Evolutionary conservation across 1,140 invertebrate genomes (phyloP).

Genomic region (Drosophila oshimai): DNA sequence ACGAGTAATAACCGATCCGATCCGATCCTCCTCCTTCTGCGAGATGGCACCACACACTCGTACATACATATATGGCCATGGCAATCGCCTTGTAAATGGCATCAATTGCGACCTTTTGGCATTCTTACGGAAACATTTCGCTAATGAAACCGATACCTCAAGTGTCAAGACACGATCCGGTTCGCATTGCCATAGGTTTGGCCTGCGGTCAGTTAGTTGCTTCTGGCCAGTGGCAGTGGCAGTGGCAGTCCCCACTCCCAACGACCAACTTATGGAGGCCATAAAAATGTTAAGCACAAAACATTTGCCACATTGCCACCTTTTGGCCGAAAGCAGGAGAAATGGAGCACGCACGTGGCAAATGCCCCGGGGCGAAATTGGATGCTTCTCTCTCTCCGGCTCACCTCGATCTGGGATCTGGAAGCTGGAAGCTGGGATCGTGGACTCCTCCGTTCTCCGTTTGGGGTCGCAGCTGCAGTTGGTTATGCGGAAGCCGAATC

Average conservation of each 20-base stretch:
- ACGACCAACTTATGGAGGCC: slow-evolving; percentile 63
- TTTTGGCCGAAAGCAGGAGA: slow-evolving; percentile 53
- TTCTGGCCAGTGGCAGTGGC: slow-evolving; percentile 40
- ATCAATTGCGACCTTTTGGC: slow-evolving; percentile 78
- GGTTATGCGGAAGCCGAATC: slow-evolving; percentile 44
- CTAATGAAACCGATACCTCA: slow-evolving; percentile 81
- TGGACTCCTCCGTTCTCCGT: slow-evolving; percentile 29
- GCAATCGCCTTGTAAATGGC: slow-evolving; percentile 72
- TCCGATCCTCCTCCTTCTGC: background rate
- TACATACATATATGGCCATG: slow-evolving; percentile 8
- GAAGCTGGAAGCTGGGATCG: background rate
- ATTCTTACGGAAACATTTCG: slow-evolving; percentile 78
- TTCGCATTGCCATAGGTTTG: slow-evolving; percentile 27
- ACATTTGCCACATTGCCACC: slow-evolving; percentile 80
- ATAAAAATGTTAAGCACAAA: slow-evolving; percentile 78
- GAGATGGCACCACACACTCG: slow-evolving; percentile 19
- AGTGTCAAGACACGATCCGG: slow-evolving; percentile 56
- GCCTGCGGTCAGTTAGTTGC: slow-evolving; percentile 39
- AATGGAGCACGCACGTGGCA: slow-evolving; percentile 76
- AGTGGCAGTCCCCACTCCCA: slow-evolving; percentile 55
- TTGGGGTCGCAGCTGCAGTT: slow-evolving; percentile 51
- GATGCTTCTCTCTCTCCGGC: slow-evolving; percentile 37
- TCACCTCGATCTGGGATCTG: background rate
- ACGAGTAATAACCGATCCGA: slow-evolving; percentile 53
- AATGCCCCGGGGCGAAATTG: slow-evolving; percentile 42